Evolutionary conservation across 2,888 invertebrate genomes (phyloP), one percentile per base, ranked within the genome.

Genomic region (Nymphalis polychloros): DNA sequence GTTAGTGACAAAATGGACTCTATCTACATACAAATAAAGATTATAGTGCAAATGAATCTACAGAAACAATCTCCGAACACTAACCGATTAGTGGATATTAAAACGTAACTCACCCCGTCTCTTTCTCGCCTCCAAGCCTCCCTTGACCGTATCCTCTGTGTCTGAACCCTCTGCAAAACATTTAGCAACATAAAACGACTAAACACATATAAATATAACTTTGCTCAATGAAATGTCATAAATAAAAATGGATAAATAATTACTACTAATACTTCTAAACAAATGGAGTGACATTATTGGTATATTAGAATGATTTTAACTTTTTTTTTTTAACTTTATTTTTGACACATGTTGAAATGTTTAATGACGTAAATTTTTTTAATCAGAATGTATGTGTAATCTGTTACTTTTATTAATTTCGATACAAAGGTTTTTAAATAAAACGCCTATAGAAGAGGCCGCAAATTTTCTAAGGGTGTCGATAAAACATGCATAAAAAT

Each of bases 131-230:
- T 89, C 91, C 63, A 76, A 50, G 27, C 75, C 78, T 57, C 87
- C 86, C 73, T 92, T 92, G 66, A 90, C 82, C 49, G 90, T 90
- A 76, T 87, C 92, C 72, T 92, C 92, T 16, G 92, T 89, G 81
- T 92, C 92, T 65, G 92, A 92, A 69, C 92, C 92, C 76, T 91
- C 92, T 91, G 91, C 67, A 91, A 90, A 88, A 89, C 83, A 90
- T 86, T 78, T 52, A 71, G 63, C 76, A 83, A 83, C 79, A 76
- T 86, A 84, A 83, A 88, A 87, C 82, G 78, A 84, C 84, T 81
- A 77, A 73, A 73, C 73, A 76, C 69, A 67, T 68, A 72, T 66
- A 59, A 35, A 72, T 41, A 41, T 13, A 41, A 41, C 41, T 41
- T 41, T 41, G 41, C 41, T 41, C 41, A 41, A 41, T 41, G 35